Conservation (phyloP, 1,140 invertebrate species). For the Dinoponera quadriceps region DNA sequence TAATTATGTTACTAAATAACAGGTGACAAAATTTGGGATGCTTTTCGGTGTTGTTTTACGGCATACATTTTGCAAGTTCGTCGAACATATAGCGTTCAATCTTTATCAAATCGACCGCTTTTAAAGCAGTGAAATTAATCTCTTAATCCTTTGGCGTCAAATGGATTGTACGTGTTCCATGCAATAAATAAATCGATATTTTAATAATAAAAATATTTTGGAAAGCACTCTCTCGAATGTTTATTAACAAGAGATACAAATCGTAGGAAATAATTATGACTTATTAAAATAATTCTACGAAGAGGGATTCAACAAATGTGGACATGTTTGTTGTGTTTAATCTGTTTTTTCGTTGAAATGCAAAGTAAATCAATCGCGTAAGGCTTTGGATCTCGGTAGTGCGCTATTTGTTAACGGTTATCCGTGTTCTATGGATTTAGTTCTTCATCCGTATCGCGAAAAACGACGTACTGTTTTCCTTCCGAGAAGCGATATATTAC, state of each 20-base stretch:
- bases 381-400: background rate
- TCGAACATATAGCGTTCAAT: background rate
- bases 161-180: background rate
- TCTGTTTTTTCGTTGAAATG: background rate
- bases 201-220: too few species aligned
- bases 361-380: background rate
- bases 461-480: constrained; percentile 1
- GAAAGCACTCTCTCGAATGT: background rate
- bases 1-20: background rate
- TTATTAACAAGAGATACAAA: background rate
- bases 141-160: background rate
- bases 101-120: background rate
- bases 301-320: background rate
- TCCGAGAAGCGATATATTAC: constrained; percentile 7
- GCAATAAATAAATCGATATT: background rate
- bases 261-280: background rate
- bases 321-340: background rate
- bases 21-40: background rate
- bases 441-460: background rate
- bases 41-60: background rate
- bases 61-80: background rate
- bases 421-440: constrained; percentile 9
- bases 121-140: background rate
- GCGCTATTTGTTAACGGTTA: constrained; percentile 3
- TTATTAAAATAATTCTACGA: constrained; percentile 25